Conservation (phyloP, 2,797 vertebrate species). For the Enteromius treurensis region DNA sequence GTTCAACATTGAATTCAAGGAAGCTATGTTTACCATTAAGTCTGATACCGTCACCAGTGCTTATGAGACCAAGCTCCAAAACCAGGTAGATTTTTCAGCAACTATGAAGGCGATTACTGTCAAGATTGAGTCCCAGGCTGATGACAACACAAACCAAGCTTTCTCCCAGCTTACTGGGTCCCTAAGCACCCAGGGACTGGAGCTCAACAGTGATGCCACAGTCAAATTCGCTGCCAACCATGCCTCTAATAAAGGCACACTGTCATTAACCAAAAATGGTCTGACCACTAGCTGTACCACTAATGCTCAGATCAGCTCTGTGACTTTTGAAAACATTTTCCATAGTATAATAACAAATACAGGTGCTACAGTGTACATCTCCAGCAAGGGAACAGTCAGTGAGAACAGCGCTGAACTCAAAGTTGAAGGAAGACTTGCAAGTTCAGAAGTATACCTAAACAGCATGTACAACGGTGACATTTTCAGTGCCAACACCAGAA, state of each 20-base stretch:
- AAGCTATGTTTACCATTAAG: slow-evolving; percentile 79
- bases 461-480: slow-evolving; percentile 81
- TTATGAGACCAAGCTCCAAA: slow-evolving; percentile 72
- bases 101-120: slow-evolving; percentile 75
- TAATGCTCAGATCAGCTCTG: slow-evolving; percentile 79
- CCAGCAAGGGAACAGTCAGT: slow-evolving; percentile 79
- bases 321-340: slow-evolving; percentile 87
- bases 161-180: slow-evolving; percentile 82
- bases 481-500: slow-evolving; percentile 81
- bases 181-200: slow-evolving; percentile 80
- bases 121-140: slow-evolving; percentile 83
- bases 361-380: slow-evolving; percentile 81
- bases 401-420: slow-evolving; percentile 83
- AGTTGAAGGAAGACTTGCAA: slow-evolving; percentile 82
- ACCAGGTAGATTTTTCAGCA: slow-evolving; percentile 81
- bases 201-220: slow-evolving; percentile 85
- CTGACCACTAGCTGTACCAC: slow-evolving; percentile 86
- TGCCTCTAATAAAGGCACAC: slow-evolving; percentile 85
- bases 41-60: slow-evolving; percentile 85
- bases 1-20: slow-evolving; percentile 79
- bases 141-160: slow-evolving; percentile 75
- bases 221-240: slow-evolving; percentile 80
- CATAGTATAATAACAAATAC: slow-evolving; percentile 80
- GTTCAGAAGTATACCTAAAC: slow-evolving; percentile 79
- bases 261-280: slow-evolving; percentile 79